Conservation (phyloP, 2,797 vertebrate genomes). For the Harpagifer antarcticus region DNA sequence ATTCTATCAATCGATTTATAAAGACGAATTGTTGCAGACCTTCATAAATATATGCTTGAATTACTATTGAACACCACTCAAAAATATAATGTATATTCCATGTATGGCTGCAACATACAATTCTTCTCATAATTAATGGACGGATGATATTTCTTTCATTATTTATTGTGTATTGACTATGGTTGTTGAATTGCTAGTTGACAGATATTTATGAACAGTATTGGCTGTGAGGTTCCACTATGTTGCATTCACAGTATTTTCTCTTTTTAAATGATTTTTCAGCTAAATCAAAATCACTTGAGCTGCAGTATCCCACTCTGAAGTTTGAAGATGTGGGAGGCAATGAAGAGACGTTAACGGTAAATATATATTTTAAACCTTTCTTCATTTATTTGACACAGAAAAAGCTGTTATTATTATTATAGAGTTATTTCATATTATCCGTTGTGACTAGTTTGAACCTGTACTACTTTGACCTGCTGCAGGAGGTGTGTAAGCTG, state of each 20-base stretch:
- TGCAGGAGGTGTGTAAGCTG: slow-evolving; percentile 94
- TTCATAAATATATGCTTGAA: not conserved
- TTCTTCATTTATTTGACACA: too few species aligned
- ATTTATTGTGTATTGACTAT: not conserved
- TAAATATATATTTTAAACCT: too few species aligned
- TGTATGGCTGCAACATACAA: not conserved
- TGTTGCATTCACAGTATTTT: not conserved
- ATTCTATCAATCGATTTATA: too few species aligned
- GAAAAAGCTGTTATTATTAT: too few species aligned
- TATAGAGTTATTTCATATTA: not conserved
- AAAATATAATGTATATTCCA: not conserved
- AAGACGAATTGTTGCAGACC: too few species aligned
- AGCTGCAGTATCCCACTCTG: slow-evolving; percentile 87
- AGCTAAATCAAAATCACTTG: slow-evolving; percentile 82
- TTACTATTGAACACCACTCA: not conserved
- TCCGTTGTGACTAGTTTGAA: not conserved
- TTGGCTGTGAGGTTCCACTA: not conserved
- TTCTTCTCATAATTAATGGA: not conserved
- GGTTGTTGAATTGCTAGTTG: not conserved
- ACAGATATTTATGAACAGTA: not conserved
- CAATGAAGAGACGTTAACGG: slow-evolving; percentile 90
- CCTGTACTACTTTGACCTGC: not conserved
- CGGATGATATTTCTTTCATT: not conserved
- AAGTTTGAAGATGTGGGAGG: slow-evolving; percentile 95
- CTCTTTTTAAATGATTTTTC: slow-evolving; percentile 24